A percentile compares a stretch with the other conserved stretches of the same genome.
Evolutionary conservation across 2,888 invertebrate genomes (phyloP).

Genomic region (Amphiduros pacificus): DNA sequence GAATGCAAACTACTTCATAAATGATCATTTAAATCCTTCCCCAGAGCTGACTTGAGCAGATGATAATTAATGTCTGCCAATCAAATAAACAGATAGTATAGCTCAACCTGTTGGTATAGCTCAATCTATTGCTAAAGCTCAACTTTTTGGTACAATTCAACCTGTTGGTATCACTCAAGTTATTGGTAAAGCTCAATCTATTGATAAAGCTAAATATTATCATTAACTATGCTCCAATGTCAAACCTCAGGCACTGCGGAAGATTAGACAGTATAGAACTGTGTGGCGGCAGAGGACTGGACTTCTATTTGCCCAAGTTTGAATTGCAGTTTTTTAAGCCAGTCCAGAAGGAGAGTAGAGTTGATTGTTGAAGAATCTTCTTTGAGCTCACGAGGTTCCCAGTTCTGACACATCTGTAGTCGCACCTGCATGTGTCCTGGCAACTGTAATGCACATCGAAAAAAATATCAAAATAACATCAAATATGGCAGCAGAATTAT

Average conservation of each 20-base stretch:
- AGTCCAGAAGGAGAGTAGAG: slow-evolving; percentile 65
- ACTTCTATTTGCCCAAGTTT: slow-evolving; percentile 98
- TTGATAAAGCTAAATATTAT: too few relatives aligned
- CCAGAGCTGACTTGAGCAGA: too few relatives aligned
- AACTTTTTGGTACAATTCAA: not conserved
- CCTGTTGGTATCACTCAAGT: not conserved
- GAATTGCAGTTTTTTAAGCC: slow-evolving; percentile 91
- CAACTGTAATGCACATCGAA: slow-evolving; percentile 71
- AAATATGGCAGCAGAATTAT: not conserved
- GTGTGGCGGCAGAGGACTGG: slow-evolving; percentile 88
- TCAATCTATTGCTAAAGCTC: not conserved
- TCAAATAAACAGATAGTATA: too few relatives aligned
- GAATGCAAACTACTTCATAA: too few relatives aligned
- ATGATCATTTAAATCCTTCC: too few relatives aligned
- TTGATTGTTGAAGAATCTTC: slow-evolving; percentile 48
- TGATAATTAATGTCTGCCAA: too few relatives aligned
- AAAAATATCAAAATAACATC: not conserved
- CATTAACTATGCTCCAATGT: not conserved
- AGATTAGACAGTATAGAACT: slow-evolving; percentile 68
- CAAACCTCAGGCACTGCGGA: not conserved
- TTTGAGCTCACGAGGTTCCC: slow-evolving; percentile 66
- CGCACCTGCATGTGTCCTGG: slow-evolving; percentile 86
- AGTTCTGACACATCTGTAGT: slow-evolving; percentile 85
- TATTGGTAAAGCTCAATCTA: not conserved
- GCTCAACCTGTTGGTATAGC: too few relatives aligned